Conservation (phyloP, 1,140 invertebrate genomes). For the Euglossa dilemma region DNA sequence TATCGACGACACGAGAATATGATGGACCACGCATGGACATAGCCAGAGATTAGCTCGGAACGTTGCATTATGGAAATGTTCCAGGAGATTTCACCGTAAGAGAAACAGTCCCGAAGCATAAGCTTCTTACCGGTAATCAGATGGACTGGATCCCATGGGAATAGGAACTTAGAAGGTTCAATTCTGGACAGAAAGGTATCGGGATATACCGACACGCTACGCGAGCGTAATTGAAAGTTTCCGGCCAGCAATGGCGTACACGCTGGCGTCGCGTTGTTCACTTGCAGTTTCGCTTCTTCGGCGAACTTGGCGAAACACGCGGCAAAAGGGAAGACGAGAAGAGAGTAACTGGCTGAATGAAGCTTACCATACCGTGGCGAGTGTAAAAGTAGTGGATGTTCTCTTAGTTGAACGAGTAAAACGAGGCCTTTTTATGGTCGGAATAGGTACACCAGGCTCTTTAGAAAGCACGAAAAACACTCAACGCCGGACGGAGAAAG, state of each 20-base stretch:
- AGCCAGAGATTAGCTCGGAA: too few species aligned
- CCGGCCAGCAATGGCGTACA: conserved; percentile 30
- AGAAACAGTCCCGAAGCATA: conserved; percentile 60
- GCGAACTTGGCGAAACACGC: conserved; percentile 51
- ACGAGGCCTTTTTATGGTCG: conserved; percentile 11
- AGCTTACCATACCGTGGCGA: conserved; percentile 23
- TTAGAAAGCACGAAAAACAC: conserved; percentile 34
- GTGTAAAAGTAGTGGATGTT: conserved; percentile 13
- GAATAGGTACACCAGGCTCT: not conserved
- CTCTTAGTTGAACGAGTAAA: conserved; percentile 24
- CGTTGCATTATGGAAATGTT: not conserved
- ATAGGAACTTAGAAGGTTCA: conserved; percentile 60
- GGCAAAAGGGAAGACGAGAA: not conserved
- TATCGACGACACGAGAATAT: too few species aligned
- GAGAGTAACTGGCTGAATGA: conserved; percentile 46
- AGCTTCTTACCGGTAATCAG: conserved; percentile 72
- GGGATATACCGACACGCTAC: conserved; percentile 63
- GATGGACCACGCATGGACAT: too few species aligned
- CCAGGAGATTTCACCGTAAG: not conserved
- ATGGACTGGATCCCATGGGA: conserved; percentile 66
- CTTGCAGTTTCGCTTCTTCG: conserved; percentile 46
- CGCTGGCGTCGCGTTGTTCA: conserved; percentile 38
- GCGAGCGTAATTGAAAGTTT: conserved; percentile 66
- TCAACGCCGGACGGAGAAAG: not conserved
- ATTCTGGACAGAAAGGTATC: conserved; percentile 56